phyloP scores from a whole-genome alignment of 1,140 invertebrate genomes.

The Drosophila aff. region DNA sequence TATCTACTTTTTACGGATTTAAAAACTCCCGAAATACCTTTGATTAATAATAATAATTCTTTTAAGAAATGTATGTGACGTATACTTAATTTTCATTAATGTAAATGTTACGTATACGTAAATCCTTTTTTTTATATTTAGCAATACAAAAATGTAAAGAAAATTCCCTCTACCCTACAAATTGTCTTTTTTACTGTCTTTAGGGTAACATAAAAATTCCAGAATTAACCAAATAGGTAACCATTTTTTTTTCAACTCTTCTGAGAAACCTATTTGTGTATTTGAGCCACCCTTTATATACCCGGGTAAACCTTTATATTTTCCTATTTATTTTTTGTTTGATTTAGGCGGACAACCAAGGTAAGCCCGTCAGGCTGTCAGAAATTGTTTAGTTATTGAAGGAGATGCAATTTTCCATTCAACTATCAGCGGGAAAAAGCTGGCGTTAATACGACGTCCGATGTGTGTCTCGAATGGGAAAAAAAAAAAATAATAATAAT shows the following conservation, averaged over 20 bases:
- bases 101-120: background rate
- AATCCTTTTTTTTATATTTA: background rate
- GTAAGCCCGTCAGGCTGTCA: constrained; percentile 11
- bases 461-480: background rate
- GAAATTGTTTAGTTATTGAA: constrained; percentile 29
- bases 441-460: constrained; percentile 28
- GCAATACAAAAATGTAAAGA: background rate
- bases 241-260: background rate
- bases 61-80: background rate
- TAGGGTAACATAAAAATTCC: background rate
- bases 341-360: background rate
- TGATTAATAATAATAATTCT: too few species aligned
- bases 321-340: background rate
- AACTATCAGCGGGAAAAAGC: constrained; percentile 25
- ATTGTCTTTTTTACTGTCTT: background rate
- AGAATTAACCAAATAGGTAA: background rate
- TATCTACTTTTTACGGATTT: too few species aligned
- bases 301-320: background rate
- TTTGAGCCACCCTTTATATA: background rate
- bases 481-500: constrained; percentile 21
- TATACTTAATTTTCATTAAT: background rate
- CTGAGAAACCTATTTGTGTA: background rate
- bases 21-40: too few species aligned
- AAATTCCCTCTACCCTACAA: background rate
- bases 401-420: constrained; percentile 26